Base-by-base conservation (phyloP, 2,797 vertebrate species). In the Alca torda region DNA sequence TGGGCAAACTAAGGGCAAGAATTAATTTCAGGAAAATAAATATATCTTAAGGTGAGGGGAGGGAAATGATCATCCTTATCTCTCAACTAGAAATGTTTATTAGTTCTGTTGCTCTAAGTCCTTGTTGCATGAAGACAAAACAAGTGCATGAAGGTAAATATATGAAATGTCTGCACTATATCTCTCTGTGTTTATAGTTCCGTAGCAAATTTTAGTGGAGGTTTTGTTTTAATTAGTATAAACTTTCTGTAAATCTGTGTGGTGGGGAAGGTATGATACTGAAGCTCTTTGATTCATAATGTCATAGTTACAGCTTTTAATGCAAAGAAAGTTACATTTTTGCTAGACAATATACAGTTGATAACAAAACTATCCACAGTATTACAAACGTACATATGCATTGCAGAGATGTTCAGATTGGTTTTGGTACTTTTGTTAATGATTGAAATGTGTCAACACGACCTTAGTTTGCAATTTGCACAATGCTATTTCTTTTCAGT, bases 111-210 rank as follows among this genome's bases (percentile, higher is more conserved):
- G 46, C 16, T 81, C 31, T 33, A 20, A 12, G 15, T 39, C 25
- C 21, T 33, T 84, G 46, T 48, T 48, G 21, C 46, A 48, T 23
- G 46, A 48, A 48, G 25, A 48, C 84, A 86, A 45, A 45, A 28
- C 30, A 70, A 59, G 10, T 51, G 10, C 10, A 19, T 41, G 43
- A 77, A 25, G 7, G 6, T 59, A 86, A 53, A 17, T 21, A 3
- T 11, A 33, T 63, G 16, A 68, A 60, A 53, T 24, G 3, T 23
- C 20, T 41, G 20, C 1, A 0, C 19, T 69, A 0, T 57, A 19
- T 17, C 13, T 51, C 11, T 18, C 43, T 75, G 24, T 74, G 20
- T 4, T 59, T 45, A 18, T 8, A 46, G 24, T 28, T 70, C 14
- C 56, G 16, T 35, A 30, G 13, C 21, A 75, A 26, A 51, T 74